These are phyloP conservation scores for Ptycholaimellus sp. DNA, from an alignment of 2,888 invertebrate genomes.

Conservation along the genomic window DNA sequence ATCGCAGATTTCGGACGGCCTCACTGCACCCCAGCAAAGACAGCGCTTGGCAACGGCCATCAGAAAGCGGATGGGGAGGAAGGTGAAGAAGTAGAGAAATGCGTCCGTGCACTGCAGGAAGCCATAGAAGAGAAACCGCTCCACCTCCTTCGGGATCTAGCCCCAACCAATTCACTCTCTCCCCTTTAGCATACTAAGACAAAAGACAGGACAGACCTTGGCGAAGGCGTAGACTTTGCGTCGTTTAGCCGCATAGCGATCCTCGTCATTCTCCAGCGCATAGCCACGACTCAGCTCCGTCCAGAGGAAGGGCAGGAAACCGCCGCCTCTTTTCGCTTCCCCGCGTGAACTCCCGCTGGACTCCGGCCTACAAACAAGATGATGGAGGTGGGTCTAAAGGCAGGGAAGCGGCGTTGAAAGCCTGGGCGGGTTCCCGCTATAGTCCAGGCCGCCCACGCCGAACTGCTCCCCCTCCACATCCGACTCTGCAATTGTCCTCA, in stretches of 20 bases:
- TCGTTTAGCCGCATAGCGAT: conserved; percentile 67
- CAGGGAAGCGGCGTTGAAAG: too few species aligned
- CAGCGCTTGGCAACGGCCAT: conserved; percentile 14
- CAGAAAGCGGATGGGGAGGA: conserved; percentile 69
- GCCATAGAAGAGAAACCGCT: conserved; percentile 65
- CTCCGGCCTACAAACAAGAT: too few species aligned
- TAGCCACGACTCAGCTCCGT: conserved; percentile 81
- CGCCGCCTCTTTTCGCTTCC: too few species aligned
- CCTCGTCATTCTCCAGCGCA: conserved; percentile 75
- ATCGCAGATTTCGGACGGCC: conserved; percentile 54
- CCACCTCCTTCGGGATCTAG: conserved; percentile 57
- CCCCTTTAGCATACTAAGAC: too few species aligned
- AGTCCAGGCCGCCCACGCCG: too few species aligned
- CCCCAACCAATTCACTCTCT: too few species aligned
- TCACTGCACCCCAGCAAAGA: conserved; percentile 13
- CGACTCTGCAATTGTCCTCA: too few species aligned
- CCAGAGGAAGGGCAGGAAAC: too few species aligned
- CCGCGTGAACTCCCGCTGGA: too few species aligned
- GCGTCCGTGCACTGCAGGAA: conserved; percentile 83
- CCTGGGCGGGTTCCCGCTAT: too few species aligned
- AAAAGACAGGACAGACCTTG: conserved; percentile 30
- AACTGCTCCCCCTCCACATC: too few species aligned
- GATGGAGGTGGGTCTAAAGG: too few species aligned
- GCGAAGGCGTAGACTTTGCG: conserved; percentile 87
- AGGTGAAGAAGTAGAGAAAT: conserved; percentile 85